Conservation (phyloP, 2,113 vertebrate species). For the Nycticorax nycticorax region DNA sequence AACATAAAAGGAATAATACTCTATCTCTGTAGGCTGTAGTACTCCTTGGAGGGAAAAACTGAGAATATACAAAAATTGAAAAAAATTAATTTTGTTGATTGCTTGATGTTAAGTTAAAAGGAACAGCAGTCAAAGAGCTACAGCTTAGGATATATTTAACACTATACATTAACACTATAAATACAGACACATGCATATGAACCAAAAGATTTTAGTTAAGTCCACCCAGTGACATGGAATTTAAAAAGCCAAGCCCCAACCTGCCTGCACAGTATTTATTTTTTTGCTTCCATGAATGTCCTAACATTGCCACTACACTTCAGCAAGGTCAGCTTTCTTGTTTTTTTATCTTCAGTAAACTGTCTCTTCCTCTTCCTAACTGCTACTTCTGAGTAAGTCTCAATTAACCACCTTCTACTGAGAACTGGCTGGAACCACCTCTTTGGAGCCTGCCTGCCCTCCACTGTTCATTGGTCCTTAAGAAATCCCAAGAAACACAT, state of each 20-base stretch:
- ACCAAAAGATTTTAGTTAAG: not conserved
- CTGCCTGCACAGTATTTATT: not conserved
- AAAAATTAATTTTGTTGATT: not conserved
- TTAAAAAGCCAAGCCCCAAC: not conserved
- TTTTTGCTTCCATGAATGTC: not conserved
- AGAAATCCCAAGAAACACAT: not conserved
- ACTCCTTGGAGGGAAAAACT: not conserved
- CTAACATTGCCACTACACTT: not conserved
- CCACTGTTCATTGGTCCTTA: not conserved
- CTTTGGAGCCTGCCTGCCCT: not conserved
- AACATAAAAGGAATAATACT: not conserved
- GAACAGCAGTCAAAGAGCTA: not conserved
- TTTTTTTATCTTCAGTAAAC: not conserved
- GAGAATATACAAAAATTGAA: not conserved
- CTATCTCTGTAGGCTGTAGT: not conserved
- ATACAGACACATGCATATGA: not conserved
- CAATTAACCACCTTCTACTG: not conserved
- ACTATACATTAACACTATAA: not conserved
- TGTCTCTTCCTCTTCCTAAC: not conserved
- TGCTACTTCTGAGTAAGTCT: not conserved
- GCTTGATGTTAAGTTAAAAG: not conserved
- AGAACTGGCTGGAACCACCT: not conserved
- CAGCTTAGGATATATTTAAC: not conserved
- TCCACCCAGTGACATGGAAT: not conserved
- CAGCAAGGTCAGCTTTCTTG: not conserved